Evolutionary conservation across 2,888 invertebrate genomes (phyloP).

Genomic region (Microdon myrmicae): DNA sequence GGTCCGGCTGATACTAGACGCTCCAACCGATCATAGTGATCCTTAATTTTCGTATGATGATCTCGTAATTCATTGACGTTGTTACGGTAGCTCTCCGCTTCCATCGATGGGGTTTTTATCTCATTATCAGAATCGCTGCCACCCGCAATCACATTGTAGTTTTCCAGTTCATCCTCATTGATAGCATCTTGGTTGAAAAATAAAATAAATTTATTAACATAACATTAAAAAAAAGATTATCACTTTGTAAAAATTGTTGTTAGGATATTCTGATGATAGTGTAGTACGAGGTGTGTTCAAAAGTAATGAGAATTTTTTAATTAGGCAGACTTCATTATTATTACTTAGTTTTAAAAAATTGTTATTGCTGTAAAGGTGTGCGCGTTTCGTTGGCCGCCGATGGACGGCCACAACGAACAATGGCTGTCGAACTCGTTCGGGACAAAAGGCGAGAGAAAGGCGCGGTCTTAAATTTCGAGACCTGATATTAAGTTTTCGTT

Average conservation of each 20-base stretch:
- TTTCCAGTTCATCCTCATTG: constrained; percentile 78
- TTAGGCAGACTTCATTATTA: neutral
- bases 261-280: too few species aligned
- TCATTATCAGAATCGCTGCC: constrained; percentile 70
- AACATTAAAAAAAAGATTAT: too few species aligned
- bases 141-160: constrained; percentile 76
- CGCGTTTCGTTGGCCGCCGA: too few species aligned
- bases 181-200: constrained; percentile 72
- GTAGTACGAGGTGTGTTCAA: too few species aligned
- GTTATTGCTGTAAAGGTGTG: neutral
- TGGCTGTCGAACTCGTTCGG: too few species aligned
- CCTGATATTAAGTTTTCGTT: too few species aligned
- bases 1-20: constrained; percentile 80
- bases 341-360: neutral
- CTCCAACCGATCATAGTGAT: constrained; percentile 81
- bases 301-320: too few species aligned
- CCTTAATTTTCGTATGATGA: constrained; percentile 79
- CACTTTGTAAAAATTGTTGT: too few species aligned
- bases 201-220: neutral
- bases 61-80: constrained; percentile 79
- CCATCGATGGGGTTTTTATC: constrained; percentile 67
- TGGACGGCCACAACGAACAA: too few species aligned
- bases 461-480: too few species aligned
- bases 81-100: constrained; percentile 70
- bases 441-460: too few species aligned